Evolutionary conservation across 2,797 vertebrate species (phyloP).

Genomic region (Chrosomus eos): DNA sequence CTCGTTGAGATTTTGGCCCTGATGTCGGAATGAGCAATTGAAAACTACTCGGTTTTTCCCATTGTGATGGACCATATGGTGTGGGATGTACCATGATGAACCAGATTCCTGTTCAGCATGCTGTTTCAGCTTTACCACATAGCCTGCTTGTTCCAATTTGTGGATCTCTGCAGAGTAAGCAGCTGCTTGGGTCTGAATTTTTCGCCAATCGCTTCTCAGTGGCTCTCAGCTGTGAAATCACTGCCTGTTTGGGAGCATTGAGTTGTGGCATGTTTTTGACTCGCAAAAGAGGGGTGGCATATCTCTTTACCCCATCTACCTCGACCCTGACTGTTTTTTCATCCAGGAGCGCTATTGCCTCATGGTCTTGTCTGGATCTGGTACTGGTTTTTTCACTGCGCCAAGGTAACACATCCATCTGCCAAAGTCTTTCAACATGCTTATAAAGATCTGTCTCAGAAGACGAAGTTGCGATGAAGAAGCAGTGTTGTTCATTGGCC

Average conservation of each 20-base stretch:
- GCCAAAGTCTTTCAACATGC: not conserved
- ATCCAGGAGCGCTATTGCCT: constrained; percentile 7
- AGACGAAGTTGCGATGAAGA: not conserved
- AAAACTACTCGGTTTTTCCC: not conserved
- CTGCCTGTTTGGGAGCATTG: constrained; percentile 10
- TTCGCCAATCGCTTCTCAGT: not conserved
- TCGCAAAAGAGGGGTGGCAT: constrained; percentile 17
- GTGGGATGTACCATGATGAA: not conserved
- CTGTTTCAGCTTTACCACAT: not conserved
- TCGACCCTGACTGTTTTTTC: too few relatives aligned
- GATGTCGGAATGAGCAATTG: not conserved
- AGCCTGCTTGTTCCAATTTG: not conserved
- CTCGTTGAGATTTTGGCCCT: not conserved
- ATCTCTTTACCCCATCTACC: constrained; percentile 1
- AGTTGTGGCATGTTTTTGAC: not conserved
- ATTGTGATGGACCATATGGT: not conserved
- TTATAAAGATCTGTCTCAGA: not conserved
- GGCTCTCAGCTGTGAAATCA: not conserved
- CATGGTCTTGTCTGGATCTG: constrained; percentile 6
- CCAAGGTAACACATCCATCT: not conserved
- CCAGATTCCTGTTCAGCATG: not conserved
- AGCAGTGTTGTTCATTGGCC: not conserved
- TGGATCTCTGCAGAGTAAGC: not conserved
- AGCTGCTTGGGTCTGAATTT: not conserved
- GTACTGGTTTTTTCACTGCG: not conserved